A percentile compares a stretch with the other conserved stretches of the same genome.
Conservation (phyloP, 2,888 invertebrate species). For the Ecliptopera silaceata region DNA sequence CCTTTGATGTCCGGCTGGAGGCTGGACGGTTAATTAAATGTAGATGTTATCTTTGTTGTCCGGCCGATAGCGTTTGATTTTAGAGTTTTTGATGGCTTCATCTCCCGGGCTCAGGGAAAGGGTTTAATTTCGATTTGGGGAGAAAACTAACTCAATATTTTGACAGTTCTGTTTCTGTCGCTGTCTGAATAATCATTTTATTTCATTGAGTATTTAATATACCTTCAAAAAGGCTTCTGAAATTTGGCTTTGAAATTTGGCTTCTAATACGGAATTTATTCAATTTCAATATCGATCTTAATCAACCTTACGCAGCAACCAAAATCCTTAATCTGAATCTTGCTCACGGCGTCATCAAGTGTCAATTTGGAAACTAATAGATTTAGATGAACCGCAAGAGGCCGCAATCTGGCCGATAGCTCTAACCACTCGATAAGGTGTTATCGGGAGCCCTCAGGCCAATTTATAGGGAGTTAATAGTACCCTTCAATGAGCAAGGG, state of each 20-base stretch:
- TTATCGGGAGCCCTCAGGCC: conserved; percentile 67
- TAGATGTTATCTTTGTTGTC: conserved; percentile 55
- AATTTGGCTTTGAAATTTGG: not conserved
- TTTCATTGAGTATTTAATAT: not conserved
- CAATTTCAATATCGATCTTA: not conserved
- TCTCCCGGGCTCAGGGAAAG: conserved; percentile 21
- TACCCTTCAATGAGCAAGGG: conserved; percentile 60
- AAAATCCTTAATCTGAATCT: conserved; percentile 35
- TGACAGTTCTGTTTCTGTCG: not conserved
- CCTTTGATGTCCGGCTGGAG: conserved; percentile 62
- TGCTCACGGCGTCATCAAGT: conserved; percentile 24
- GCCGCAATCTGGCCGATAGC: conserved; percentile 69
- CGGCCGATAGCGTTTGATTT: conserved; percentile 51
- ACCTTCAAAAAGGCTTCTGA: not conserved
- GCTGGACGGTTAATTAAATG: conserved; percentile 66
- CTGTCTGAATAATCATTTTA: too few relatives aligned
- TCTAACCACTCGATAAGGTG: conserved; percentile 75
- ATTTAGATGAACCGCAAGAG: conserved; percentile 60
- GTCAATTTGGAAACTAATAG: conserved; percentile 31
- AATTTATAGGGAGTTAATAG: conserved; percentile 75
- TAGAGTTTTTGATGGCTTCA: conserved; percentile 48
- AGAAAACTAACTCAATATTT: conserved; percentile 12
- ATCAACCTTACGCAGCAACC: conserved; percentile 6
- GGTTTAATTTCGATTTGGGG: conserved; percentile 16
- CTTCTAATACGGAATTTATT: not conserved